Base-by-base conservation (phyloP, 2,113 vertebrate genomes). In the Trinectes maculatus region DNA sequence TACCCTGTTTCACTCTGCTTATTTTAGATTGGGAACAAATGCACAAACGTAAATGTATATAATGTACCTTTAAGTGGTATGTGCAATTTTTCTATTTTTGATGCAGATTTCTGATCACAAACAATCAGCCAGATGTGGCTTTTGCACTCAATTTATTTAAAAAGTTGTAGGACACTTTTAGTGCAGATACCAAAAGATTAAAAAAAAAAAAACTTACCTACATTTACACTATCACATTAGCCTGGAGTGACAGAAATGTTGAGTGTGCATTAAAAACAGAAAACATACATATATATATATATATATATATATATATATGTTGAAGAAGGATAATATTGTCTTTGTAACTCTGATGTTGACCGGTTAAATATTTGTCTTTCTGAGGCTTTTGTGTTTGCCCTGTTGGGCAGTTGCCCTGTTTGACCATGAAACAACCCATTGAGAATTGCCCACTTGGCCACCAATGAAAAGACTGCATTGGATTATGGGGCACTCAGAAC, bases 391-490 rank as follows among this genome's bases (percentile, higher is more conserved):
- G 72, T 87, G 60, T 76, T 71, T 65, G 55, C 46, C 68, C 64
- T 80, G 68, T 77, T 84, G 77, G 78, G 76, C 73, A 61, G 80
- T 69, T 85, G 72, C 79, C 79, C 68, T 84, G 68, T 75, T 87
- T 78, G 77, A 77, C 82, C 81, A 83, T 87, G 74, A 86, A 83
- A 82, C 77, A 60, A 40, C 26, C 78, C 84, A 80, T 82, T 83
- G 78, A 90, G 81, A 78, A 58, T 64, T 76, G 77, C 77, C 81
- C 75, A 86, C 77, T 89, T 89, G 89, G 86, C 84, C 48, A 52
- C 52, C 51, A 72, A 31, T 88, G 86, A 92, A 91, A 87, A 84
- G 84, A 73, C 55, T 75, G 72, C 58, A 44, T 65, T 74, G 77
- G 71, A 77, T 31, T 66, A 66, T 52, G 56, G 64, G 68, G 56